Evolutionary conservation across 2,888 invertebrate species (phyloP), one percentile per base, ranked within the genome.

Genomic region (Nymphalis polychloros): DNA sequence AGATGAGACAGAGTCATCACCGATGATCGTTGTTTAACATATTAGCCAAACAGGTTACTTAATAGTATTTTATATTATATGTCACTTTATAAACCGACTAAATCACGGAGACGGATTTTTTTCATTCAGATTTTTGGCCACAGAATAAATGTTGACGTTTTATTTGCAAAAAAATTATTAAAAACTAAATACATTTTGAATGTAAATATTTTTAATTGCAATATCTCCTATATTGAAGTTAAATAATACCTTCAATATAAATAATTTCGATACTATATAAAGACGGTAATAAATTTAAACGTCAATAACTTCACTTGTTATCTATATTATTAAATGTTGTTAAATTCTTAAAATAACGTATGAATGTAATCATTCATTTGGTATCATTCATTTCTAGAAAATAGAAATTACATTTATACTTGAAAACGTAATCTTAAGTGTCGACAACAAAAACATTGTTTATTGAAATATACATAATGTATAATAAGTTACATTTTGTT

Each of bases 41-140:
- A 66, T 55, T 63, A 66, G 50, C 57, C 46, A 71, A 69, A 69
- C 69, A 63, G 53, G 69, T 71, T 70, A 47, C 5, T 65, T 53
- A 53, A 19, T 53, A 60, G 27, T n/a, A n/a, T n/a, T n/a, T n/a
- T n/a, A 2, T 53, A 47, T 53, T 19, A 17, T 48, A 19, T n/a
- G 52, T 35, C 19, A 19, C 19, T 50, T 2, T 19, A 46, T 60
- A 27, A 52, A 6, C 17, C 17, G 8, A 47, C 8, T 17, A 35
- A 53, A 52, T 60, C 16, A 35, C n/a, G 8, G 0, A n/a, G 1
- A 23, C 1, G n/a, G 48, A 23, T 41, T 47, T 47, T 23, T 8
- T 2, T 19, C n/a, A 6, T 23, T 23, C 23, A 52, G 23, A 52
- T 52, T 41, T 59, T 41, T 59, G 10, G 1, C 35, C 3, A 41